Percentiles rank a stretch among this genome's conserved stretches.
Evolutionary conservation across 2,113 vertebrate genomes (phyloP).

Genomic region (Ardeotis arabs): DNA sequence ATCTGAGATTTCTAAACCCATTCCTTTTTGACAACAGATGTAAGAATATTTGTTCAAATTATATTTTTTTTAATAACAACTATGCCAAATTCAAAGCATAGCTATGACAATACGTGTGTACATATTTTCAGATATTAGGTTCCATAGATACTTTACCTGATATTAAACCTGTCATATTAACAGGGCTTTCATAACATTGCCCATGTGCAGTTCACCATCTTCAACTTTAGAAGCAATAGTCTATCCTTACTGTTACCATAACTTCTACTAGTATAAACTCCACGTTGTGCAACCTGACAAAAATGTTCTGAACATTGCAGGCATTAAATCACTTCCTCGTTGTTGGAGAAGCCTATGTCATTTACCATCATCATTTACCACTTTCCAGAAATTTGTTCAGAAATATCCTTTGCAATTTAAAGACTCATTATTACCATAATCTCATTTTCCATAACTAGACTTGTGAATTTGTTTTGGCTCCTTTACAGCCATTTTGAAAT

Average conservation of each 20-base stretch:
- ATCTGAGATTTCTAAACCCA: background rate
- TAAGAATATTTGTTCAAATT: background rate
- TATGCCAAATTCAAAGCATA: background rate
- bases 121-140: background rate
- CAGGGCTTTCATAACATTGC: background rate
- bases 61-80: background rate
- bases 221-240: background rate
- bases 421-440: background rate
- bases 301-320: background rate
- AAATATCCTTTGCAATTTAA: constrained; percentile 19
- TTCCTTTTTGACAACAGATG: background rate
- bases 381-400: constrained; percentile 2
- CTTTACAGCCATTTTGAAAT: constrained; percentile 1
- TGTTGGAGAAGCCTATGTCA: background rate
- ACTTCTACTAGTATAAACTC: background rate
- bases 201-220: background rate
- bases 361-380: background rate
- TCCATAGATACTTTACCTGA: background rate
- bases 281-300: background rate
- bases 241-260: background rate
- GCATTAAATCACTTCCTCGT: background rate
- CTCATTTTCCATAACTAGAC: background rate
- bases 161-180: background rate
- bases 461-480: constrained; percentile 11
- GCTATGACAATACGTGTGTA: background rate